phyloP scores from a whole-genome alignment of 2,888 invertebrate species.

The Philereme transversata region DNA sequence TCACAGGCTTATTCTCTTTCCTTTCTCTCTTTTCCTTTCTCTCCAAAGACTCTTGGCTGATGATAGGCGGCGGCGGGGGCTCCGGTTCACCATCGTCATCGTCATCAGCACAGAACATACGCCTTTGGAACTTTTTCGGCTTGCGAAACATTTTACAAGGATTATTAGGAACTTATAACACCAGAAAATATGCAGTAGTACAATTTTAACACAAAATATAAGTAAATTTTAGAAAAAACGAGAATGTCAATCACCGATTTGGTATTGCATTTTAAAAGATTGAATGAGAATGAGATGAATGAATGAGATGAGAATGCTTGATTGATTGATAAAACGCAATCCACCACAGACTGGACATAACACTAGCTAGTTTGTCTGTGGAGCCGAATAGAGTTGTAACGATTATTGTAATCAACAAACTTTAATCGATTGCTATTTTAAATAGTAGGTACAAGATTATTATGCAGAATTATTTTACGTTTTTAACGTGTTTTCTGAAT shows the following conservation, averaged over 20 bases:
- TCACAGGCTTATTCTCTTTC: conserved; percentile 79
- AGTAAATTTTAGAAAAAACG: not conserved
- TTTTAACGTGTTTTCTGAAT: too few species aligned
- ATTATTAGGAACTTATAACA: not conserved
- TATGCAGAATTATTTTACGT: too few species aligned
- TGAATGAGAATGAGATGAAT: conserved; percentile 2
- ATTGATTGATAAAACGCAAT: too few species aligned
- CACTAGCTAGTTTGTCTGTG: not conserved
- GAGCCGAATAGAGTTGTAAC: not conserved
- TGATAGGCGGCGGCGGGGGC: conserved; percentile 79
- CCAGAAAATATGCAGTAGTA: not conserved
- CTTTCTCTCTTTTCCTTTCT: conserved; percentile 61
- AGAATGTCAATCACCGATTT: not conserved
- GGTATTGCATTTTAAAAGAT: not conserved
- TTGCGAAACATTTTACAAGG: conserved; percentile 90
- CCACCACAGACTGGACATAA: too few species aligned
- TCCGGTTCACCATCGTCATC: conserved; percentile 85
- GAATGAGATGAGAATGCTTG: not conserved
- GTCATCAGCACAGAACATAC: conserved; percentile 89
- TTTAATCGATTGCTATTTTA: too few species aligned
- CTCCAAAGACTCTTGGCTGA: conserved; percentile 60
- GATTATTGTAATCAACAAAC: too few species aligned
- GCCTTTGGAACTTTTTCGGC: conserved; percentile 92
- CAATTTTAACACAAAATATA: not conserved
- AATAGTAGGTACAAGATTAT: too few species aligned